Percentiles rank a stretch among this genome's conserved stretches.
These are phyloP conservation scores for Halcyon smyrnensis DNA, from an alignment of 2,797 vertebrate genomes.

Conservation along the genomic window DNA sequence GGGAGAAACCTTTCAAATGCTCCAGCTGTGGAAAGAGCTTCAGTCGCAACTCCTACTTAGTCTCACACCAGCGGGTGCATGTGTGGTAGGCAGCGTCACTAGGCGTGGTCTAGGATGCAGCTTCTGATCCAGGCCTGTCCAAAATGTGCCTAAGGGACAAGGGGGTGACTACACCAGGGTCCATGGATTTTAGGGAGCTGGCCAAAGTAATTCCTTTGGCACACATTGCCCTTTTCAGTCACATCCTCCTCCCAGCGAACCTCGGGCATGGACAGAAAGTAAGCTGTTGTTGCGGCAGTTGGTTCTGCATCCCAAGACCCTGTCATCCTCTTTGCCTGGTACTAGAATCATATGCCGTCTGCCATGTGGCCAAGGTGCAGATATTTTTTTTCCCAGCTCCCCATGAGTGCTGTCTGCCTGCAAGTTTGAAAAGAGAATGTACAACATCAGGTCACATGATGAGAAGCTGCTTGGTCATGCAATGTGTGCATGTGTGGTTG, in stretches of 20 bases:
- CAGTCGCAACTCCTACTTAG: slow-evolving; percentile 29
- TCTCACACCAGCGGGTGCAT: background rate
- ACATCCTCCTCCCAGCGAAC: background rate
- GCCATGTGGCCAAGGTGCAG: background rate
- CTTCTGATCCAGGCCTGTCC: background rate
- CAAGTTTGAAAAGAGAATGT: background rate
- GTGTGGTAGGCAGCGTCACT: background rate
- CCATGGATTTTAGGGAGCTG: background rate
- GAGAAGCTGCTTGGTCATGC: background rate
- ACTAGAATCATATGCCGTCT: background rate
- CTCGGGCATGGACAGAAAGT: background rate
- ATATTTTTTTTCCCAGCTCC: background rate
- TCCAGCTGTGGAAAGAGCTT: slow-evolving; percentile 1
- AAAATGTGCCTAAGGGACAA: background rate
- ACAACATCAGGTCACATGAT: background rate
- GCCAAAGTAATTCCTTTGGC: background rate
- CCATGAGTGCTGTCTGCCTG: background rate
- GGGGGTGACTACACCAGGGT: background rate
- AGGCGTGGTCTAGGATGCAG: background rate
- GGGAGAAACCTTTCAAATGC: slow-evolving; percentile 25
- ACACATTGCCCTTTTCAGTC: background rate
- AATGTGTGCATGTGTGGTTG: fast-evolving
- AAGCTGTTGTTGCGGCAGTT: background rate
- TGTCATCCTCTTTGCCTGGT: background rate
- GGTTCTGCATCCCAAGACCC: background rate